phyloP scores from a whole-genome alignment of 53 echinoderm and acorn worm species.

The Apostichopus leukothele region DNA sequence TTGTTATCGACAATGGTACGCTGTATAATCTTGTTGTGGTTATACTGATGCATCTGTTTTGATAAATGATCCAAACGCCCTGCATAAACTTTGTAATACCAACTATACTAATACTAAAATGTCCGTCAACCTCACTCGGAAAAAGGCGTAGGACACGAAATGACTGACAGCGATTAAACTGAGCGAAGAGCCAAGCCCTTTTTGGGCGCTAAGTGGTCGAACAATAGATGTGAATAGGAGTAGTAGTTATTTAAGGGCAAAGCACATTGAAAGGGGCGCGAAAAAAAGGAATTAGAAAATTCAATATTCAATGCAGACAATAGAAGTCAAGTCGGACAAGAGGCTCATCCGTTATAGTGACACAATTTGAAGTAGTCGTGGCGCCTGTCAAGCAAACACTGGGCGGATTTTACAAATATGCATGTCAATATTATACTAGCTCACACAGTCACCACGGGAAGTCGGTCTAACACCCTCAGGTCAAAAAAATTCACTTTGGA shows the following conservation, averaged over 20 bases:
- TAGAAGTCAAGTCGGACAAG: slow-evolving; percentile 35
- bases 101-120: too few relatives aligned
- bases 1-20: too few relatives aligned
- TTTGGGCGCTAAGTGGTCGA: slow-evolving; percentile 23
- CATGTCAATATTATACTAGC: slow-evolving; percentile 31
- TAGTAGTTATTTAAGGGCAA: slow-evolving; percentile 29
- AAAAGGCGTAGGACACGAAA: too few relatives aligned
- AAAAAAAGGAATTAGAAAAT: slow-evolving; percentile 38
- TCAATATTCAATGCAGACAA: slow-evolving; percentile 45
- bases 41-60: too few relatives aligned
- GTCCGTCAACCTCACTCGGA: too few relatives aligned
- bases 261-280: slow-evolving; percentile 33
- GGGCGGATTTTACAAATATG: slow-evolving; percentile 38
- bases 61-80: too few relatives aligned
- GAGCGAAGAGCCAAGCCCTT: slow-evolving; percentile 7
- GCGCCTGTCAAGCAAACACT: slow-evolving; percentile 49
- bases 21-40: too few relatives aligned
- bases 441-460: slow-evolving; percentile 14
- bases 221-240: slow-evolving; percentile 12
- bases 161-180: slow-evolving; percentile 5
- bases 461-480: slow-evolving; percentile 10
- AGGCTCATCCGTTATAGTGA: slow-evolving; percentile 45
- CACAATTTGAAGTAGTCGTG: slow-evolving; percentile 36
- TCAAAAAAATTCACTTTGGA: background rate
- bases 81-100: too few relatives aligned